Percentiles rank a stretch among this genome's conserved stretches.
These are phyloP conservation scores for Callyntrura sp. DNA, from an alignment of 2,888 invertebrate species.

Conservation along the genomic window DNA sequence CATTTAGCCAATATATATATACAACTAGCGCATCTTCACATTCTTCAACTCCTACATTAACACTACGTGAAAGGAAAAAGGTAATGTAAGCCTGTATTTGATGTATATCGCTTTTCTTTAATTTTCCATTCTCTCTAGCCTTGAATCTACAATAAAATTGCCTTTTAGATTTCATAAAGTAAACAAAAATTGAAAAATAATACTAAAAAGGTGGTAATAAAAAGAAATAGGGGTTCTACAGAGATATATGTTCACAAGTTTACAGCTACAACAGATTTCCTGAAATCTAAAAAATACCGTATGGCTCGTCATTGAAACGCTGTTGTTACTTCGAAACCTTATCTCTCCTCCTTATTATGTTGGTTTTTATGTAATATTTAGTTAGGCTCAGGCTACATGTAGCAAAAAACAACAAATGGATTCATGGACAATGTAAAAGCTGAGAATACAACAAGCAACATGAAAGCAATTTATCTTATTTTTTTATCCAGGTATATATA, in stretches of 20 bases:
- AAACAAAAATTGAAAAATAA: conserved; percentile 59
- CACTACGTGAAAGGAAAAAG: too few species aligned
- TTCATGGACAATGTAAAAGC: not conserved
- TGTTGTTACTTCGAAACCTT: not conserved
- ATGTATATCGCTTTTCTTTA: not conserved
- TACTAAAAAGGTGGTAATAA: conserved; percentile 46
- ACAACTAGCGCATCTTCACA: too few species aligned
- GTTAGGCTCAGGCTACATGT: too few species aligned
- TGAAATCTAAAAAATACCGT: not conserved
- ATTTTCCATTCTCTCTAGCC: not conserved
- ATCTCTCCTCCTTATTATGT: not conserved
- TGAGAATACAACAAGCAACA: not conserved
- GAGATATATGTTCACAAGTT: conserved; percentile 23
- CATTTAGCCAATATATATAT: too few species aligned
- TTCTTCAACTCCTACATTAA: too few species aligned
- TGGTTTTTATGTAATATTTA: not conserved
- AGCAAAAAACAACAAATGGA: not conserved
- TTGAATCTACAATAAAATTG: conserved; percentile 32
- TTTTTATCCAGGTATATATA: conserved; percentile 56
- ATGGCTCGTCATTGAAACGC: not conserved
- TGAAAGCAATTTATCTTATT: conserved; percentile 53
- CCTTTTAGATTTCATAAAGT: conserved; percentile 48
- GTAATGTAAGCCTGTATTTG: too few species aligned
- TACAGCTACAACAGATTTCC: conserved; percentile 52
- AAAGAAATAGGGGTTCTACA: conserved; percentile 15